phyloP scores from a whole-genome alignment of 2,888 invertebrate species.

The Orthonevra nobilis region DNA sequence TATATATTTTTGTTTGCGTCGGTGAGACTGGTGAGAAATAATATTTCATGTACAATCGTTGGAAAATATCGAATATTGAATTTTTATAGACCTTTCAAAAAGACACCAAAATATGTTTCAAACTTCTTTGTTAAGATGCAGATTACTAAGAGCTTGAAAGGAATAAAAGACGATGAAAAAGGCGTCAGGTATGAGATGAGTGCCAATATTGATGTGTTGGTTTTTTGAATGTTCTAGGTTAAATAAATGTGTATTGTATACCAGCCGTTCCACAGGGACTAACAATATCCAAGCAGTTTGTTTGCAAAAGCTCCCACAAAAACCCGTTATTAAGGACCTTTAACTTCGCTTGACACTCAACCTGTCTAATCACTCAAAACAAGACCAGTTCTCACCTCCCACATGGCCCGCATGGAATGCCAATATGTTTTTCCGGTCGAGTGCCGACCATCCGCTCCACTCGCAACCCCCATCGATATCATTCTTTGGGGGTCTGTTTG shows the following conservation, averaged over 20 bases:
- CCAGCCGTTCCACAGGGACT: conserved; percentile 28
- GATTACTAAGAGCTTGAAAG: too few species aligned
- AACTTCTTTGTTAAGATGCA: too few species aligned
- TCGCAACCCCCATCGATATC: conserved; percentile 24
- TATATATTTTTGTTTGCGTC: too few species aligned
- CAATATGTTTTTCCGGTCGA: conserved; percentile 35
- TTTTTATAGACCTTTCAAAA: too few species aligned
- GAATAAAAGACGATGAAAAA: too few species aligned
- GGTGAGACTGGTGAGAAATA: too few species aligned
- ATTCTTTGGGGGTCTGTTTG: conserved; percentile 18
- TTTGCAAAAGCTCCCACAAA: conserved; percentile 23
- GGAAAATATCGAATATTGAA: too few species aligned
- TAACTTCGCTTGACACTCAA: conserved; percentile 55
- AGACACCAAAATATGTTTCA: too few species aligned
- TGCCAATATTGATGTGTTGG: too few species aligned
- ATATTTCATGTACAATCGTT: too few species aligned
- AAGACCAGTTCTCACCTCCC: conserved; percentile 18
- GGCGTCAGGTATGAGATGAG: too few species aligned
- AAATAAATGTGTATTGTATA: not conserved
- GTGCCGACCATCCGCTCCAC: conserved; percentile 1
- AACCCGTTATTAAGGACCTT: conserved; percentile 41
- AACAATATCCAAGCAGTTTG: conserved; percentile 23
- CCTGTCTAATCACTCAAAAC: conserved; percentile 62
- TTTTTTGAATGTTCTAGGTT: too few species aligned
- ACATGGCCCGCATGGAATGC: conserved; percentile 7